Percentiles rank a stretch among this genome's conserved stretches.
phyloP scores from a whole-genome alignment of 2,113 vertebrate genomes.

The Poecilia latipinna region DNA sequence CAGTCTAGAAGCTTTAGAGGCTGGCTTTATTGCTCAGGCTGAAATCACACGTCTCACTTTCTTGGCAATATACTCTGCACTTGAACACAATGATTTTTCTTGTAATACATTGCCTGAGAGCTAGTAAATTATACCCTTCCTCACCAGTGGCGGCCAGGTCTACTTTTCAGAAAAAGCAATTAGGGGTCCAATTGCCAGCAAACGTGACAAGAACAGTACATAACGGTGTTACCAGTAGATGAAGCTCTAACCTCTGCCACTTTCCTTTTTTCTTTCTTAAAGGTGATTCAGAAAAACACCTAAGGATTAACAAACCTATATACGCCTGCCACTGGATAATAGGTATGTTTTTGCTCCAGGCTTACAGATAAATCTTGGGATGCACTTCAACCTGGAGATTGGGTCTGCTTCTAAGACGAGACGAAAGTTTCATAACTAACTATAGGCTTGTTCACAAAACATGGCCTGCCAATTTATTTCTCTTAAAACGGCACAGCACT shows the following conservation, averaged over 20 bases:
- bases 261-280: not conserved
- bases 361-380: constrained; percentile 18
- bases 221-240: constrained; percentile 14
- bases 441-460: not conserved
- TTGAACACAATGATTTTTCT: constrained; percentile 59
- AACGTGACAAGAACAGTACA: constrained; percentile 38
- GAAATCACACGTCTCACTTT: constrained; percentile 48
- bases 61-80: constrained; percentile 29
- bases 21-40: constrained; percentile 37
- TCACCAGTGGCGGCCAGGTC: constrained; percentile 34
- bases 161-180: constrained; percentile 37
- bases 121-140: constrained; percentile 52
- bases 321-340: constrained; percentile 44
- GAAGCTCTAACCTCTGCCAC: constrained; percentile 26
- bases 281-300: constrained; percentile 36
- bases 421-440: constrained; percentile 3
- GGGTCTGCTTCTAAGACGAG: not conserved
- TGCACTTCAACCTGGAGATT: constrained; percentile 29
- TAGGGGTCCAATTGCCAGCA: constrained; percentile 43
- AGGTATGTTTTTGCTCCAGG: constrained; percentile 17
- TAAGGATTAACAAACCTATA: constrained; percentile 46
- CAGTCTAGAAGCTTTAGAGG: not conserved
- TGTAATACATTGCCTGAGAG: constrained; percentile 30
- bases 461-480: not conserved
- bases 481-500: not conserved